Conservation (phyloP, 2,113 vertebrate species). For the Caracal caracal region DNA sequence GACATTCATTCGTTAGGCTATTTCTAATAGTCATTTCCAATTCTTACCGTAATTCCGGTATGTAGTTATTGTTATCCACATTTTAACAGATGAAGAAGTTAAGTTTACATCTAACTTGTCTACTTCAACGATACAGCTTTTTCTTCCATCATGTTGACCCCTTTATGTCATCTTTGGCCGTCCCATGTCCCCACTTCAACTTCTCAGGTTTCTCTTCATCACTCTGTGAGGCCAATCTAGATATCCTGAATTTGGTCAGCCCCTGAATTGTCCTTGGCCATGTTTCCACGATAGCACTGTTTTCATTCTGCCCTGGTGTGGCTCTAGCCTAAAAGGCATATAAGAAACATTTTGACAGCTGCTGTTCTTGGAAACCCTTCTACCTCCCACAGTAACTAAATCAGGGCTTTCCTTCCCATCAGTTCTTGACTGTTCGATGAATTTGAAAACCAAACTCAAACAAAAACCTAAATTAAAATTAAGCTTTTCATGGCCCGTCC, state of each 20-base stretch:
- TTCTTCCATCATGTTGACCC: neutral
- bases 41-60: neutral
- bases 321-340: neutral
- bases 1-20: neutral
- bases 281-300: accelerated
- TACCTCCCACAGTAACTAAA: neutral
- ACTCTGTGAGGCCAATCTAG: neutral
- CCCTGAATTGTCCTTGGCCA: accelerated
- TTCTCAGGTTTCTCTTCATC: neutral
- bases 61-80: neutral
- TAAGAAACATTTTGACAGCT: neutral
- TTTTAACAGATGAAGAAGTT: neutral
- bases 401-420: neutral
- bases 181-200: neutral
- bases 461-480: slow-evolving; percentile 8
- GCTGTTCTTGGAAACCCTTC: neutral
- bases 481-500: neutral
- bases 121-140: neutral
- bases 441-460: neutral
- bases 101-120: neutral
- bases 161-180: neutral
- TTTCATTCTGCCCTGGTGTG: neutral
- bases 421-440: neutral
- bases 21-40: neutral
- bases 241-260: neutral